phyloP scores from a whole-genome alignment of 2,888 invertebrate genomes.

The Acholoe squamosa region DNA sequence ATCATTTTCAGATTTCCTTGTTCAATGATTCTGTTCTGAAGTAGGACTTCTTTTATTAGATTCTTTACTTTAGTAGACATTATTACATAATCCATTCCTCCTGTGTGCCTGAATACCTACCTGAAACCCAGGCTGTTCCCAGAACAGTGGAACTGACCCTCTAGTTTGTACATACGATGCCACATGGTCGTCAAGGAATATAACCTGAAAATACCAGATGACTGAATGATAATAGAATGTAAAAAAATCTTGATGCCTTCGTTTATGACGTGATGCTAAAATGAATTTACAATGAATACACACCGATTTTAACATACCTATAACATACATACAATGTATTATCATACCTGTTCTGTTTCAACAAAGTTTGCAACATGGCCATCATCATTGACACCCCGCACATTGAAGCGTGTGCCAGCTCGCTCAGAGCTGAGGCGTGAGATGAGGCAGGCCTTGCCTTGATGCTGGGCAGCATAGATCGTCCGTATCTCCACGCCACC shows the following conservation, averaged over 20 bases:
- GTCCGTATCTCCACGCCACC: conserved; percentile 98
- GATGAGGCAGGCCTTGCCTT: conserved; percentile 95
- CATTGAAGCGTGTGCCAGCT: conserved; percentile 98
- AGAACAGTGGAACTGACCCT: conserved; percentile 98
- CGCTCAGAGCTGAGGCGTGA: conserved; percentile 98
- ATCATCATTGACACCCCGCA: conserved; percentile 99
- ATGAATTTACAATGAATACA: too few relatives aligned
- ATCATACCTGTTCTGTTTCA: conserved; percentile 97
- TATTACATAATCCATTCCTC: too few relatives aligned
- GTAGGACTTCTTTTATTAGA: too few relatives aligned
- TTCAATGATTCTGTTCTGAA: too few relatives aligned
- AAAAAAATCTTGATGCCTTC: too few relatives aligned
- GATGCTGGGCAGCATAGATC: conserved; percentile 96
- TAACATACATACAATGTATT: too few relatives aligned
- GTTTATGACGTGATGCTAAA: too few relatives aligned
- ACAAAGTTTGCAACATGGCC: conserved; percentile 99
- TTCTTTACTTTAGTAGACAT: too few relatives aligned
- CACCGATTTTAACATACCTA: too few relatives aligned
- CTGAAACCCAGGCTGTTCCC: conserved; percentile 98
- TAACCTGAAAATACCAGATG: conserved; percentile 86
- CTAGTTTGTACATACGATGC: conserved; percentile 89
- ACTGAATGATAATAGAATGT: not conserved
- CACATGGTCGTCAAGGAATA: conserved; percentile 90
- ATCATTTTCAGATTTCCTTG: too few relatives aligned
- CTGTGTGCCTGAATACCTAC: too few relatives aligned